These are phyloP conservation scores for Mimumesa dahlbomi DNA, from an alignment of 2,888 invertebrate species.

Conservation along the genomic window DNA sequence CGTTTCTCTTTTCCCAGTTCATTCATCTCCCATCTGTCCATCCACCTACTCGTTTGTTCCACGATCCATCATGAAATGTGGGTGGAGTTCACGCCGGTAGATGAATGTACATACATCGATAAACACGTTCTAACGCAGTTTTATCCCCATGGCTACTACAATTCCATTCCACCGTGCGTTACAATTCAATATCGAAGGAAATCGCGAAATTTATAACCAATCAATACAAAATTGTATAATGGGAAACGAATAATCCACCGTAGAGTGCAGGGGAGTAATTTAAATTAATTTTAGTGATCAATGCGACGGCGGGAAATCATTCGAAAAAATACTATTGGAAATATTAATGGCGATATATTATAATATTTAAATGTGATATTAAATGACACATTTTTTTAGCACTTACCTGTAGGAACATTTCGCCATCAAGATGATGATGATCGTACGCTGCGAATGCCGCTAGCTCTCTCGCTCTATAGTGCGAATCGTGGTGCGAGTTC, in stretches of 20 bases:
- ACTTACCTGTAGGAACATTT: constrained; percentile 96
- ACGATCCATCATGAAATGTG: constrained; percentile 39
- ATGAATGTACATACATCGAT: constrained; percentile 20
- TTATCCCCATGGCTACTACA: neutral
- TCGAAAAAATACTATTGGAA: too few species aligned
- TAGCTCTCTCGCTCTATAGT: constrained; percentile 86
- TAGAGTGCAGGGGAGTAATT: too few species aligned
- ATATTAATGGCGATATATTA: too few species aligned
- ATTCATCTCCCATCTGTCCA: constrained; percentile 41
- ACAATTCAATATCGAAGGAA: too few species aligned
- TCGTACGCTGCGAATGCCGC: constrained; percentile 93
- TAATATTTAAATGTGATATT: neutral
- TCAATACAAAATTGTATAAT: too few species aligned
- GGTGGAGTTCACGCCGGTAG: constrained; percentile 19
- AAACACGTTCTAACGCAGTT: neutral
- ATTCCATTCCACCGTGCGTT: too few species aligned
- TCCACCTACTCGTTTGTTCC: constrained; percentile 28
- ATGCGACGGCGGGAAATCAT: too few species aligned
- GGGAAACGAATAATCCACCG: too few species aligned
- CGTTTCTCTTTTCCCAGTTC: constrained; percentile 31
- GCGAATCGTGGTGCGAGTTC: constrained; percentile 84
- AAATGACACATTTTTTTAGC: neutral
- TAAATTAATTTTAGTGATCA: too few species aligned
- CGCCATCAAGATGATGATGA: constrained; percentile 94
- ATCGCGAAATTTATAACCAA: too few species aligned